Percentiles rank a stretch among this genome's conserved stretches.
Conservation (phyloP, 2,888 invertebrate species). For the Nowickia ferox region DNA sequence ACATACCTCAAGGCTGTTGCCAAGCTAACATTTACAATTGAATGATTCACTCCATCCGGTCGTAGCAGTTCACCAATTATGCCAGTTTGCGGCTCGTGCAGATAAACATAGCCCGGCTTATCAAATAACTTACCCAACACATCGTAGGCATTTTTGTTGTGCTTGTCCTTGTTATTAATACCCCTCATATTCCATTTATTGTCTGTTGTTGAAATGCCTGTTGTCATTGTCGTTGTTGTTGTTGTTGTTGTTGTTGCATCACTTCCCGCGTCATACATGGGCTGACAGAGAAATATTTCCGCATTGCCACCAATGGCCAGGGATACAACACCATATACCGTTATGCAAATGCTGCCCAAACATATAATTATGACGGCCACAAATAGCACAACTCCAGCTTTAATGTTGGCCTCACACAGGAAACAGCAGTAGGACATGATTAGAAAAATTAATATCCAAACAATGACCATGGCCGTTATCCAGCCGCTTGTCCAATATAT, state of each 20-base stretch:
- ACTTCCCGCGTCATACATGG: constrained; percentile 86
- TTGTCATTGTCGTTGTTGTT: constrained; percentile 1
- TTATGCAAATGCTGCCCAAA: constrained; percentile 80
- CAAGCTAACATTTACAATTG: constrained; percentile 81
- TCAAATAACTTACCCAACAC: constrained; percentile 88
- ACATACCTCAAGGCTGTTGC: constrained; percentile 81
- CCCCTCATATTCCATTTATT: constrained; percentile 56
- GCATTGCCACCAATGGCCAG: constrained; percentile 82
- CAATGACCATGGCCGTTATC: constrained; percentile 79
- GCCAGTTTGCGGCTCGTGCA: constrained; percentile 83
- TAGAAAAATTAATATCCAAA: constrained; percentile 81
- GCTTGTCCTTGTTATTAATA: constrained; percentile 28
- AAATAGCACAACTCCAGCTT: constrained; percentile 81
- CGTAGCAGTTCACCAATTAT: constrained; percentile 82
- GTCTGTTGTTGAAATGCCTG: constrained; percentile 29
- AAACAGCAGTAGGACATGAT: constrained; percentile 81
- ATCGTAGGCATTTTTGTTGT: constrained; percentile 82
- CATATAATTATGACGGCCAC: constrained; percentile 80
- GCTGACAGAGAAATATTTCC: constrained; percentile 87
- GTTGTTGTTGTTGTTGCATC: constrained; percentile 21
- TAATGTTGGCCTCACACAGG: constrained; percentile 81
- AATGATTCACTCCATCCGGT: constrained; percentile 80
- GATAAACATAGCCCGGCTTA: constrained; percentile 86
- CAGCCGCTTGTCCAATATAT: constrained; percentile 81
- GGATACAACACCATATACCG: constrained; percentile 80